Evolutionary conservation across 2,113 vertebrate species (phyloP), one percentile per base, ranked within the genome.

Genomic region (Todiramphus chloris): DNA sequence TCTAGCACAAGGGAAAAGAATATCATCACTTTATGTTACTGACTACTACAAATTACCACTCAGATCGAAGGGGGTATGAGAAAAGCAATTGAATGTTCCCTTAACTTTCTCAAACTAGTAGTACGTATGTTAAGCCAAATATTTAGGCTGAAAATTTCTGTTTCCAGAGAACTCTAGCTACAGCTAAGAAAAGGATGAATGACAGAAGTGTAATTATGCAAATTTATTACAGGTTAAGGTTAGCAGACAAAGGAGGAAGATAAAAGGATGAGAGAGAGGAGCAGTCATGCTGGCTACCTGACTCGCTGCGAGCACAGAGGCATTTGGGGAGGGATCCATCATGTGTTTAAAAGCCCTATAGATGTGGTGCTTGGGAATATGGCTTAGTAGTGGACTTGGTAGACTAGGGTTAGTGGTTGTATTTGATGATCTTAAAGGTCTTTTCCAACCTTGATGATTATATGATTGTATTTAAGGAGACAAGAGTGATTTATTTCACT

Each of bases 101-200:
- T 41, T 66, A 62, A 66, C 16, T 58, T 82, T 30, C 50, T 82
- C 50, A 78, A 24, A 35, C 5, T 39, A 0, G 0, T 43, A 60
- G 7, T 41, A 50, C 0, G 0, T 21, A 31, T 55, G 69, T 69
- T 66, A 69, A 77, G 46, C 3, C 0, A 0, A 59, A 27, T 67
- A 28, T 70, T 82, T 62, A 58, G 46, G 15, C 9, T 48, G 25
- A 59, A 7, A 62, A 78, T 56, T 77, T 69, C 33, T 53, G 41
- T 53, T 82, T 75, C 11, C 31, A 30, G 28, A 66, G 50, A 82
- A 35, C 17, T 75, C 23, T 28, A 41, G 5, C 19, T 6, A 48
- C 23, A 78, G 62, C 53, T 53, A 66, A 58, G 44, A 82, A 62
- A 84, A 75, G 4, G 7, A 30, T 20, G 8, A 11, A 25, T 46